phyloP scores from a whole-genome alignment of 2,797 vertebrate genomes.

The Channallabes apus region DNA sequence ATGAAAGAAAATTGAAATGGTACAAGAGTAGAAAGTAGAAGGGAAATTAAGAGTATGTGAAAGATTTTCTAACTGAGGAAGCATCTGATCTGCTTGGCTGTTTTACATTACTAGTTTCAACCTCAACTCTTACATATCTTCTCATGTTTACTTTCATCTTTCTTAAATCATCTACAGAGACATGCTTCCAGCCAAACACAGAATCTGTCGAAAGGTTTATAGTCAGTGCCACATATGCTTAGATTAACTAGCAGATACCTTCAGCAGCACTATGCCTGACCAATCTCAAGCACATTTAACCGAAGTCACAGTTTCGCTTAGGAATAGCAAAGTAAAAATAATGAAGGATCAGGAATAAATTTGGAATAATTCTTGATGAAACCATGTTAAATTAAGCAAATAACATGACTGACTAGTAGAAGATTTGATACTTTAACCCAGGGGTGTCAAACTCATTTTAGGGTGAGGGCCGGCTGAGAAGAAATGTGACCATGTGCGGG shows the following conservation, averaged over 20 bases:
- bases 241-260: constrained; percentile 43
- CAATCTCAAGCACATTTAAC: background rate
- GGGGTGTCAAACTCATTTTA: no score
- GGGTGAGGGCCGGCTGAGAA: no score
- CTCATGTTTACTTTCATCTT: background rate
- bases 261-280: constrained; percentile 22
- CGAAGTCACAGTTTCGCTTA: background rate
- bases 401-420: background rate
- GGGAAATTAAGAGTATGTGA: background rate
- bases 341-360: background rate
- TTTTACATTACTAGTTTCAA: background rate
- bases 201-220: constrained; percentile 40
- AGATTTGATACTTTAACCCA: background rate
- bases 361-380: background rate
- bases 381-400: background rate
- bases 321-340: background rate
- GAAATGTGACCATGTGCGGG: no score
- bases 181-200: constrained; percentile 58
- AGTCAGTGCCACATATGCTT: constrained; percentile 20
- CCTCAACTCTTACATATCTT: background rate
- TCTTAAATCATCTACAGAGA: constrained; percentile 54
- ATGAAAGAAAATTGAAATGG: background rate
- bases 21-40: background rate
- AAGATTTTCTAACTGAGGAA: background rate
- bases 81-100: background rate